Base-by-base conservation (phyloP, 2,797 vertebrate species). In the Amblyopsis hoosieri region DNA sequence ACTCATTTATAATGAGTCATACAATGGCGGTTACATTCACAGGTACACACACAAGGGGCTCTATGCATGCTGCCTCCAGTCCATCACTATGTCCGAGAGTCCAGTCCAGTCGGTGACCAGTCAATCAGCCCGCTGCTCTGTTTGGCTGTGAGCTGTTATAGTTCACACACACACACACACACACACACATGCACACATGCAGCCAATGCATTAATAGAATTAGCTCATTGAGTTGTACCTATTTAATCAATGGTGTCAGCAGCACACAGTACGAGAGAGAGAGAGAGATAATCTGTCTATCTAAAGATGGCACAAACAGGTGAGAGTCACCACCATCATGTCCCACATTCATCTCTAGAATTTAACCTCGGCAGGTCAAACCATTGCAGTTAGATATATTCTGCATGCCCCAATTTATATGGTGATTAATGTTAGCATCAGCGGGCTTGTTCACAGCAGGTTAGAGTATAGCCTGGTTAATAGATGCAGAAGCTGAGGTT, bases 401-500 rank as follows among this genome's bases (percentile, higher is more conserved):
- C 69, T 71, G 66, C 69, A 77, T 72, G 73, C 66, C 82, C 82
- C 72, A 67, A 80, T 86, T 83, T 64, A 82, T 52, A 53, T 50
- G 51, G 60, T 70, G 81, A 86, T 80, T 69, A 75, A 83, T 78
- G 78, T 67, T 77, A 70, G 62, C 56, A 17, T 57, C 15, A 57
- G 33, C 29, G 3, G 23, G 23, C 3, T 46, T 48, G 79, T 60
- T 62, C 66, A 33, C 54, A 59, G 58, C 15, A 17, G 3, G 7
- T 58, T 71, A 70, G 12, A 17, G 33, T 7, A 42, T 66, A 45
- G 58, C 52, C 62, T 62, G 56, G 60, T 73, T 76, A 79, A 51
- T 71, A 49, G 53, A 55, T 69, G 47, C 10, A 59, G 71, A 62
- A 67, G 11, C 75, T 78, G 68, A 12, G 50, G 47, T 54, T 66